Percentiles rank a stretch among this genome's conserved stretches.
phyloP scores from a whole-genome alignment of 1,140 invertebrate genomes.

The Thaumatotibia leucotreta region DNA sequence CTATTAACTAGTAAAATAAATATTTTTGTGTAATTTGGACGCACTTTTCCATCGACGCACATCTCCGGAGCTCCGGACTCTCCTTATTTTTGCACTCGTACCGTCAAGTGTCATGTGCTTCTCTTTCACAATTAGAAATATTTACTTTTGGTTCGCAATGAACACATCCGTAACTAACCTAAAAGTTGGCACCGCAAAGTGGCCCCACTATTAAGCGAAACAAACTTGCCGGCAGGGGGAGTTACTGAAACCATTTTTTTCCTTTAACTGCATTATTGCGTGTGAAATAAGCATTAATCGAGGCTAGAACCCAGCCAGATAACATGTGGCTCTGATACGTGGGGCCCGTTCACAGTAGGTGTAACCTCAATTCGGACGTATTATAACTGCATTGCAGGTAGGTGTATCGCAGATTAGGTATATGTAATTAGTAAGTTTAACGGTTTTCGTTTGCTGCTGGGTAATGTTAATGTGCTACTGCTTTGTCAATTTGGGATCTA shows the following conservation, averaged over 20 bases:
- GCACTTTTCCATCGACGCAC: no score
- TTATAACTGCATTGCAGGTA: constrained; percentile 53
- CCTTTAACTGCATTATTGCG: constrained; percentile 55
- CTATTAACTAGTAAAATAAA: no score
- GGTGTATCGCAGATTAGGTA: constrained; percentile 4
- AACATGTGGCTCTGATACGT: background rate
- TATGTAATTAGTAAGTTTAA: background rate
- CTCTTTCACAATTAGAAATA: background rate
- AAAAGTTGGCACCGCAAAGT: constrained; percentile 1
- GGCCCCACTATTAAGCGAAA: background rate
- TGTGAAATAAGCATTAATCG: constrained; percentile 57
- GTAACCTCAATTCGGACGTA: constrained; percentile 38
- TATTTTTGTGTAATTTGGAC: no score
- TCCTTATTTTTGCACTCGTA: no score
- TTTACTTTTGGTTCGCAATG: background rate
- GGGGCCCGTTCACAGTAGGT: background rate
- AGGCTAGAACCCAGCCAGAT: constrained; percentile 15
- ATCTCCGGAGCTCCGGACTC: no score
- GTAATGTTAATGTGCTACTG: background rate
- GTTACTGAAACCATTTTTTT: constrained; percentile 31
- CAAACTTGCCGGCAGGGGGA: constrained; percentile 18
- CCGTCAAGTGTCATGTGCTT: no score
- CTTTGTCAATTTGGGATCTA: background rate
- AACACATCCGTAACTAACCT: background rate
- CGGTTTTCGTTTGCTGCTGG: background rate